A percentile compares a stretch with the other conserved stretches of the same genome.
Evolutionary conservation across 2,888 invertebrate species (phyloP).

Genomic region (Lycophotia porphyrea): DNA sequence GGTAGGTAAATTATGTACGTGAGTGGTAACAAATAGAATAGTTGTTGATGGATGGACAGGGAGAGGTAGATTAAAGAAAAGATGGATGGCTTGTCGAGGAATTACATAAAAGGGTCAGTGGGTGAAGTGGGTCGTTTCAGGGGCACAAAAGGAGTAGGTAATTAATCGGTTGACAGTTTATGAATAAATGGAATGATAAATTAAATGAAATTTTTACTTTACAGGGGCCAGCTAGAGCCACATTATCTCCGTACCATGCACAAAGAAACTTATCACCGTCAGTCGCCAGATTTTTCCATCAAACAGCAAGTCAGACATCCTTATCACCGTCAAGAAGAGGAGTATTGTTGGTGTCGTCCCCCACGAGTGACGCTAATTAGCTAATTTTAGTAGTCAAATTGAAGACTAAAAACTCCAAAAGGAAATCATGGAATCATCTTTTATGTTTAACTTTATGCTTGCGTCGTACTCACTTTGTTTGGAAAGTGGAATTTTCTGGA

Average conservation of each 20-base stretch:
- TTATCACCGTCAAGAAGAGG: constrained; percentile 77
- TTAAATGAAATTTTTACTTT: constrained; percentile 38
- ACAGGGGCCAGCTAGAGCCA: constrained; percentile 68
- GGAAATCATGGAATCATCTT: not conserved
- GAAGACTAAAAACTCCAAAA: not conserved
- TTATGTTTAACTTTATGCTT: not conserved
- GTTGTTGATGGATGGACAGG: not conserved
- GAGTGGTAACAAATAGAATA: constrained; percentile 2
- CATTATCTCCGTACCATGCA: constrained; percentile 66
- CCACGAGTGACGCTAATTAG: constrained; percentile 60
- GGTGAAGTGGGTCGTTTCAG: not conserved
- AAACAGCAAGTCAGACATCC: constrained; percentile 79
- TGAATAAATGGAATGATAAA: not conserved
- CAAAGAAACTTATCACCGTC: constrained; percentile 84
- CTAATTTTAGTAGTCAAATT: constrained; percentile 19
- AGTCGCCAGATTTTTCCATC: constrained; percentile 85
- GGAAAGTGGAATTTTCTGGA: not conserved
- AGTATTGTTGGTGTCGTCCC: constrained; percentile 65
- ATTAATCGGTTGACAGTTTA: not conserved
- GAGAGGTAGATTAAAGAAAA: not conserved
- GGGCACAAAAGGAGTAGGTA: not conserved
- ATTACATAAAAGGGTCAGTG: not conserved
- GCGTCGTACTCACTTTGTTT: not conserved
- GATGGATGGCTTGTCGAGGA: not conserved
- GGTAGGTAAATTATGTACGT: not conserved